A percentile compares a stretch with the other conserved stretches of the same genome.
These are phyloP conservation scores for Tanytarsus gracilentus DNA, from an alignment of 2,888 invertebrate species.

Conservation along the genomic window DNA sequence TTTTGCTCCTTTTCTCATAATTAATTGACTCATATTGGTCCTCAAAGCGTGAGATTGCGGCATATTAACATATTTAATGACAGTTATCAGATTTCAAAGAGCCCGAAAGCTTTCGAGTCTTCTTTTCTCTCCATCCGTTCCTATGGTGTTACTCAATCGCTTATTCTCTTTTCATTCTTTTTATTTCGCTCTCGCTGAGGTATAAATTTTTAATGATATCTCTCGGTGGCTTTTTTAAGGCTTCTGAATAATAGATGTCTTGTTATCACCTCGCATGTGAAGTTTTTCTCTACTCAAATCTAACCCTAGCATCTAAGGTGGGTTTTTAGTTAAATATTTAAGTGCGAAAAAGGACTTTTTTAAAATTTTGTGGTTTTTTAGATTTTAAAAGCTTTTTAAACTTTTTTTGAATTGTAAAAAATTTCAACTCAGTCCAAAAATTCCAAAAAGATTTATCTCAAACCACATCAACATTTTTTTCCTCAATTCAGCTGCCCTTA, in stretches of 20 bases:
- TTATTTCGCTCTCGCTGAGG: no score
- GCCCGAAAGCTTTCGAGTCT: background rate
- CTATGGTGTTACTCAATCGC: background rate
- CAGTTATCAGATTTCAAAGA: conserved; percentile 19
- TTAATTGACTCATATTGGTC: conserved; percentile 5
- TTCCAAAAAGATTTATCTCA: background rate
- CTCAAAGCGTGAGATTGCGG: background rate
- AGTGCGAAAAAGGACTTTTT: background rate
- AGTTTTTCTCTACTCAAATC: background rate
- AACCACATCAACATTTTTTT: conserved; percentile 6
- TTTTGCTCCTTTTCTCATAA: background rate
- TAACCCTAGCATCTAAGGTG: no score
- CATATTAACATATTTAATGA: conserved; percentile 24
- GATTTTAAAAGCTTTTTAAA: background rate
- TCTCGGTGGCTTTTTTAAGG: conserved; percentile 6
- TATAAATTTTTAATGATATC: conserved; percentile 17
- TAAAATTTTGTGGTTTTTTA: background rate
- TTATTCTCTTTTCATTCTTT: background rate
- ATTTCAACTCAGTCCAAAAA: background rate
- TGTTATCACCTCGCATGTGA: conserved; percentile 12
- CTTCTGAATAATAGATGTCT: conserved; percentile 16
- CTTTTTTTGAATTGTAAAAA: background rate
- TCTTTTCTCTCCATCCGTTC: background rate
- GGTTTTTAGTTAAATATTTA: background rate
- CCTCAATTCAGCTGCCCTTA: conserved; percentile 8